Base-by-base conservation (phyloP, 2,888 invertebrate species). In the Orchesellides sinensis region DNA sequence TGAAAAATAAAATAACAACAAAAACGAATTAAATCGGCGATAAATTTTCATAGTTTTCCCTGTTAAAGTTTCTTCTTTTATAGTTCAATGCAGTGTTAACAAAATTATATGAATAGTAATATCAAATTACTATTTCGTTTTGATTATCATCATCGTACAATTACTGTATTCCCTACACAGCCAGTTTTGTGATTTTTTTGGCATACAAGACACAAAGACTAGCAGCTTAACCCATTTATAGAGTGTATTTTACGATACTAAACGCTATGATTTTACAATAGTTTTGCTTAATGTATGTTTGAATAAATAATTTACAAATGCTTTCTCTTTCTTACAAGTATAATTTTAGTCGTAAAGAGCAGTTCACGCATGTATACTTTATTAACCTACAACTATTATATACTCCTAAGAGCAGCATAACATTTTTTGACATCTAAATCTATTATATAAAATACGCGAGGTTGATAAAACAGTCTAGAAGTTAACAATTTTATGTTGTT, bases 141-240 rank as follows among this genome's bases (percentile, higher is more conserved):
- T 65, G 35, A 35, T 65, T 65, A 40, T 65, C 21, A 21, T n/a
- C 35, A 10, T 65, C n/a, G n/a, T 61, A 61, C 12, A n/a, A 61
- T 61, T 19, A 17, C 14, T 17, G 12, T 32, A 14, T 21, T 32
- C 40, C 40, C 35, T 35, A 35, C 19, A 19, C 8, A 6, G 10
- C n/a, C 35, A 32, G 32, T 19, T 35, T 19, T 32, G 10, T 65
- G 12, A 25, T 61, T 2, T 10, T 2, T 32, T 61, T 29, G 61
- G 27, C 61, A 61, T n/a, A n/a, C n/a, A n/a, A n/a, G 61, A 61
- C n/a, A 19, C 52, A 52, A 17, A n/a, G 52, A 52, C 52, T 52
- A 52, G 52, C 52, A 52, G 52, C 52, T 52, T 52, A 17, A 21
- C 14, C 17, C 10, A 17, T n/a, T 49, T 49, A 49, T 49, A n/a